These are phyloP conservation scores for Hycleus cichorii DNA, from an alignment of 1,140 invertebrate genomes.

Conservation along the genomic window DNA sequence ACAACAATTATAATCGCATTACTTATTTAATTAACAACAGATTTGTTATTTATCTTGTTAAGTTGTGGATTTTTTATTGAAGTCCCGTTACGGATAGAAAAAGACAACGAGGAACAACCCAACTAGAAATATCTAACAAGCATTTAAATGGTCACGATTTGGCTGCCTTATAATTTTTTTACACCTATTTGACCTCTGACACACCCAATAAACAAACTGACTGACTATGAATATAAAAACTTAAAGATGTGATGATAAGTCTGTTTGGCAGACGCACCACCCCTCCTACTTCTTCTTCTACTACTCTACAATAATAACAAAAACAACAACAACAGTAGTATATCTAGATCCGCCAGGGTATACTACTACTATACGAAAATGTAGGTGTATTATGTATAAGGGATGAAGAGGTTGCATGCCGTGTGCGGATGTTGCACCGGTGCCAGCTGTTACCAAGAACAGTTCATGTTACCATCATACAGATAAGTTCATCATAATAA, in stretches of 20 bases:
- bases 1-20: too few species aligned
- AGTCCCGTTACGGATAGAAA: too few species aligned
- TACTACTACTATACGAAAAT: neutral
- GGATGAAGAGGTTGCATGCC: conserved; percentile 5
- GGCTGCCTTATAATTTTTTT: neutral
- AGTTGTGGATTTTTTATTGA: too few species aligned
- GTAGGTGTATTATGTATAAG: conserved; percentile 6
- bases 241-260: conserved; percentile 13
- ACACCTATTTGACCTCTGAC: neutral
- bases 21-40: too few species aligned
- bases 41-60: too few species aligned
- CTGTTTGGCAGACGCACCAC: conserved; percentile 3
- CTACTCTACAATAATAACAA: too few species aligned
- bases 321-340: too few species aligned
- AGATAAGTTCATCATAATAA: too few species aligned
- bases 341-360: neutral
- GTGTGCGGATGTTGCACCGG: conserved; percentile 14
- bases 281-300: neutral
- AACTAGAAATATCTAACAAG: too few species aligned
- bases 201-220: conserved; percentile 1
- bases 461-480: conserved; percentile 7
- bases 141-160: too few species aligned
- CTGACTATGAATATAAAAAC: conserved; percentile 1
- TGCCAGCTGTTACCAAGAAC: conserved; percentile 10
- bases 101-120: too few species aligned